A percentile compares a stretch with the other conserved stretches of the same genome.
These are phyloP conservation scores for Sarcophaga carnaria DNA, from an alignment of 2,888 invertebrate genomes.

Conservation along the genomic window DNA sequence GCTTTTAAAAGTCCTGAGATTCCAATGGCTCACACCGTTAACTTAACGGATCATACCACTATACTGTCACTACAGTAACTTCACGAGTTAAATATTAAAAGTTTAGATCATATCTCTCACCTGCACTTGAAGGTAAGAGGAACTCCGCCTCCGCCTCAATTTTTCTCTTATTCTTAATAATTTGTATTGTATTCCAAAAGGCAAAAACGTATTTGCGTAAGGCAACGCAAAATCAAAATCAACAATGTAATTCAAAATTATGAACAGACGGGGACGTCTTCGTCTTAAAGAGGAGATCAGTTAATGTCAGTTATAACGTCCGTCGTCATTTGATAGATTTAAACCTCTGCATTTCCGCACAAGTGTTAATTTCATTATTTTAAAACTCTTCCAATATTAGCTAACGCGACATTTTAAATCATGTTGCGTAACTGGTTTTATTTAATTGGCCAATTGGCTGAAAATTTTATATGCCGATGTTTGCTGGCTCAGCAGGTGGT, in stretches of 20 bases:
- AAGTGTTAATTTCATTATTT: too few relatives aligned
- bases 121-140: conserved; percentile 1
- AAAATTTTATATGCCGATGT: too few relatives aligned
- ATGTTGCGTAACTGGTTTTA: too few relatives aligned
- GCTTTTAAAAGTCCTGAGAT: conserved; percentile 42
- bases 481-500: too few relatives aligned
- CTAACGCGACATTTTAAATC: too few relatives aligned
- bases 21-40: conserved; percentile 34
- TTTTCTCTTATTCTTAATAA: conserved; percentile 3
- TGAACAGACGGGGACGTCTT: conserved; percentile 35
- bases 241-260: conserved; percentile 1
- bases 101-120: conserved; percentile 7
- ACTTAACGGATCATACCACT: conserved; percentile 25
- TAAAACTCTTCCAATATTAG: too few relatives aligned
- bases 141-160: background rate
- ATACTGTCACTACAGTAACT: conserved; percentile 25
- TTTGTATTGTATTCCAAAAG: background rate
- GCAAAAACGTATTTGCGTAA: background rate
- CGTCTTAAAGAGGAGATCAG: conserved; percentile 39
- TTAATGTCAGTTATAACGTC: background rate
- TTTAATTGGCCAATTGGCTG: too few relatives aligned
- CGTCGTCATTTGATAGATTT: too few relatives aligned
- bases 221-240: conserved; percentile 8
- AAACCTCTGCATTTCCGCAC: too few relatives aligned
- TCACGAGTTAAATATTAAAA: conserved; percentile 31